Percentiles rank a stretch among this genome's conserved stretches.
Conservation (phyloP, 2,797 vertebrate species). For the Rhabdophis nuchalis region DNA sequence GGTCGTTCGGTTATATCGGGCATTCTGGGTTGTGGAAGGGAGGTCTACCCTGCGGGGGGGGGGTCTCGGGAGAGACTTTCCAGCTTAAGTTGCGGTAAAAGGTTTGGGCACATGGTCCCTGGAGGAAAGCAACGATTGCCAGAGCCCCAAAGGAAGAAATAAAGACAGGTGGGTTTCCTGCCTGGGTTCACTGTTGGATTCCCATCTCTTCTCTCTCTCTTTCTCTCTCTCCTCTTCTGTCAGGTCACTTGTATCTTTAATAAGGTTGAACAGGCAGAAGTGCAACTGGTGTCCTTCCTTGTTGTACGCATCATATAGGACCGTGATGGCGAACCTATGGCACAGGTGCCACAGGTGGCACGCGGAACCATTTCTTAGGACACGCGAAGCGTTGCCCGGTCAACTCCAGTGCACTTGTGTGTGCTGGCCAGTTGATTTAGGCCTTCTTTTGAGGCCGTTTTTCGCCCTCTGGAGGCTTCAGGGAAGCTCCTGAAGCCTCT, state of each 20-base stretch:
- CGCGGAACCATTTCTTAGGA: too few species aligned
- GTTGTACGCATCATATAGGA: not conserved
- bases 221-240: too few species aligned
- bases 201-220: not conserved
- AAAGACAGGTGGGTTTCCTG: not conserved
- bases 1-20: not conserved
- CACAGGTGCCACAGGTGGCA: too few species aligned
- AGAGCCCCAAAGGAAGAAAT: not conserved
- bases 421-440: too few species aligned
- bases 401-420: too few species aligned
- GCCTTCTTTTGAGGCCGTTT: too few species aligned
- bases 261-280: not conserved
- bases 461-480: too few species aligned
- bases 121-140: not conserved
- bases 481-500: too few species aligned
- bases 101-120: not conserved
- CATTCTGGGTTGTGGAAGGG: not conserved
- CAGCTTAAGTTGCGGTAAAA: not conserved
- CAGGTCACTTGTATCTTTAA: not conserved
- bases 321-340: too few species aligned
- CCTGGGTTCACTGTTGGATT: not conserved
- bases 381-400: too few species aligned
- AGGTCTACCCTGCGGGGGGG: rapidly evolving
- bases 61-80: not conserved
- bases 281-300: not conserved